These are phyloP conservation scores for Tetramorium bicarinatum DNA, from an alignment of 2,888 invertebrate species.

Conservation along the genomic window DNA sequence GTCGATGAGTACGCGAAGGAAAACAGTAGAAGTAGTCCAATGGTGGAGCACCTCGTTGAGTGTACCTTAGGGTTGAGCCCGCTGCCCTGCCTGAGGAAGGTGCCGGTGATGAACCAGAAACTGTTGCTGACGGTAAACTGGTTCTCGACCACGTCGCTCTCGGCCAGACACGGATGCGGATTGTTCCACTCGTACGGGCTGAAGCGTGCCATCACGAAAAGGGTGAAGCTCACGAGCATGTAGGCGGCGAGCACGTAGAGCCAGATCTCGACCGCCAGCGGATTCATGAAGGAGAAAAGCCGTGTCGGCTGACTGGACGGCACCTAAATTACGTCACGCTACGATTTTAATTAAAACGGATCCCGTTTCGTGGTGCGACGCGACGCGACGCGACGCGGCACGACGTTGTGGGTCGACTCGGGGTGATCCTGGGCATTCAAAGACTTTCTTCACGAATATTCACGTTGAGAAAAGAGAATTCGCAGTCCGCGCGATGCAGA, in stretches of 20 bases:
- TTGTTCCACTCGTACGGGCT: slow-evolving; percentile 98
- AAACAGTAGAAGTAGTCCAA: slow-evolving; percentile 64
- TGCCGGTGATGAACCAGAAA: slow-evolving; percentile 97
- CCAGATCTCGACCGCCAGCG: slow-evolving; percentile 98
- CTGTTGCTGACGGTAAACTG: slow-evolving; percentile 98
- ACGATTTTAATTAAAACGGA: slow-evolving; percentile 86
- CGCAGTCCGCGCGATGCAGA: neutral
- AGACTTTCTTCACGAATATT: neutral
- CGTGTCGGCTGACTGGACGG: slow-evolving; percentile 95
- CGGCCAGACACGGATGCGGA: slow-evolving; percentile 92
- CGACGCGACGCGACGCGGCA: slow-evolving; percentile 2
- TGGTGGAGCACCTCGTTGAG: slow-evolving; percentile 72
- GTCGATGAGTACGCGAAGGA: neutral
- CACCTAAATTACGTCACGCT: slow-evolving; percentile 89
- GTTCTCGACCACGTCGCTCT: slow-evolving; percentile 95
- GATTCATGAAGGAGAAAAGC: slow-evolving; percentile 98
- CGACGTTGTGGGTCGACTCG: slow-evolving; percentile 12
- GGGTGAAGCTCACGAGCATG: slow-evolving; percentile 96
- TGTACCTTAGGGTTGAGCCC: slow-evolving; percentile 94
- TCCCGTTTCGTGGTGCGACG: slow-evolving; percentile 66
- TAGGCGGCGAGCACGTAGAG: slow-evolving; percentile 97
- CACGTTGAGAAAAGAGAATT: neutral
- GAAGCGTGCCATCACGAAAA: slow-evolving; percentile 98
- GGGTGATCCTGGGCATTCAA: slow-evolving; percentile 1
- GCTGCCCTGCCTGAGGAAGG: slow-evolving; percentile 95